Conservation (phyloP, 2,113 vertebrate genomes). For the Caretta caretta region DNA sequence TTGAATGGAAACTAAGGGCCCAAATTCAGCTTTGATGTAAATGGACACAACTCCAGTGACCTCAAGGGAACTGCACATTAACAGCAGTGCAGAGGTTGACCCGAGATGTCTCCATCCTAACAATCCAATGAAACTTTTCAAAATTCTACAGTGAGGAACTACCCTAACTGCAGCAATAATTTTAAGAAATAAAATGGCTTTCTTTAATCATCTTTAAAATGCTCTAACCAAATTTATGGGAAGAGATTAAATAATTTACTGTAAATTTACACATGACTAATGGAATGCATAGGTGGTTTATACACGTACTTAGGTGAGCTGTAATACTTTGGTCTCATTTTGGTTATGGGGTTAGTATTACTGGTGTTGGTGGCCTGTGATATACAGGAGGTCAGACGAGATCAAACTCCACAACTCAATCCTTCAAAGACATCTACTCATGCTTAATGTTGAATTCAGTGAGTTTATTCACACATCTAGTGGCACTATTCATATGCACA, state of each 20-base stretch:
- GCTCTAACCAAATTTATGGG: not conserved
- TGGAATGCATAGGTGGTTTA: not conserved
- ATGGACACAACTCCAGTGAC: not conserved
- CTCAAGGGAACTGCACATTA: not conserved
- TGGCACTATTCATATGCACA: not conserved
- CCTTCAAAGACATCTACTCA: not conserved
- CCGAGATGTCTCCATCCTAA: not conserved
- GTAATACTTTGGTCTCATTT: not conserved
- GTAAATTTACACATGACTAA: not conserved
- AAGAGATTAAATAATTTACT: not conserved
- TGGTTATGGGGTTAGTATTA: not conserved
- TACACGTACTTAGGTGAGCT: not conserved
- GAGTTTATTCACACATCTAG: not conserved
- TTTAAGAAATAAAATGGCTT: not conserved
- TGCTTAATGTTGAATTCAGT: not conserved
- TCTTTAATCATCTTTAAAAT: not conserved
- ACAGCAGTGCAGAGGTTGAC: not conserved
- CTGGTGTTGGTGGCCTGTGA: not conserved
- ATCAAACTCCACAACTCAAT: not conserved
- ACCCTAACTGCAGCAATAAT: not conserved
- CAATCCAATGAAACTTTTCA: not conserved
- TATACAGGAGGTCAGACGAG: not conserved
- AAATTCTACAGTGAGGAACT: not conserved
- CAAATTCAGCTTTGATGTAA: not conserved
- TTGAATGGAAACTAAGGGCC: accelerated